Base-by-base conservation (phyloP, 2,888 invertebrate species). In the Leucoma salicis region DNA sequence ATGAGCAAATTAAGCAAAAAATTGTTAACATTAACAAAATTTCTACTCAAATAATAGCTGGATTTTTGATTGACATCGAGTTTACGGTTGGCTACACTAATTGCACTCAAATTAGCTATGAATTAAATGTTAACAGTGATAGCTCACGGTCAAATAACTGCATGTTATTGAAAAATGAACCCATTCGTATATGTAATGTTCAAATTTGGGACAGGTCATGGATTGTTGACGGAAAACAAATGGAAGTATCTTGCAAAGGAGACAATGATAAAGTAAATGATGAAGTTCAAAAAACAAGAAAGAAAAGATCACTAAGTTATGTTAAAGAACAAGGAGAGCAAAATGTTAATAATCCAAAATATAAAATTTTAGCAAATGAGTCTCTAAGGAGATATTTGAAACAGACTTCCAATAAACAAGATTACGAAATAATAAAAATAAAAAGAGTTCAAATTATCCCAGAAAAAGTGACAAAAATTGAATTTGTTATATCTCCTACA, bases 131-230 rank as follows among this genome's bases (percentile, higher is more conserved):
- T n/a, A n/a, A n/a, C n/a, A 90, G 86, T 56, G 70, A 72, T 52
- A 58, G 57, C 28, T 60, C 70, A 42, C 32, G 42, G 12, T 42
- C 63, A 11, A 62, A 61, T 14, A 54, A 50, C 36, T 85, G 87
- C 51, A 59, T 74, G 44, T 47, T 84, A 16, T 49, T 80, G 38
- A 55, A 68, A 40, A 66, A 66, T 32, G 73, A 78, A 62, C 66
- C 66, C 15, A 33, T 79, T 13, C 67, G 75, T 31, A 58, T 53
- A 32, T 88, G 86, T 49, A 63, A 65, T 46, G 78, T 71, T 1
- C 63, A 78, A 55, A 63, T 86, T 32, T 93, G 92, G 92, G 90
- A 92, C 35, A 82, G 88, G 57, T 89, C 91, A 2, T 93, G 93
- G 93, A 49, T 91, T 36, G 81, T 90, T 34, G 81, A 89, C 35